Evolutionary conservation across 2,888 invertebrate genomes (phyloP).

Genomic region (Liopterus haemorrhoidalis): DNA sequence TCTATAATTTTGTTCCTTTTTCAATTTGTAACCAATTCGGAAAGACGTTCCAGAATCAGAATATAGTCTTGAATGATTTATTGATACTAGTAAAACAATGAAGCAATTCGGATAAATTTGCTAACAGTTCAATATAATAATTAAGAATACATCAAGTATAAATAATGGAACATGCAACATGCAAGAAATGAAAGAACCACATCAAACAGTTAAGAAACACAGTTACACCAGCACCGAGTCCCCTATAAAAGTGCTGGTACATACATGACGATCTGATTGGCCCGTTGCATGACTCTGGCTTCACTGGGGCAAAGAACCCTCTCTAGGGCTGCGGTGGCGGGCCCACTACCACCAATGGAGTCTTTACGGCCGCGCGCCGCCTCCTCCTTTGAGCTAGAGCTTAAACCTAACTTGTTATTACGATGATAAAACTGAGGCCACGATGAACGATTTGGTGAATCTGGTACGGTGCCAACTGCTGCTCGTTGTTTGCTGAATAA

Average conservation of each 20-base stretch:
- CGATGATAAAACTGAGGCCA: constrained; percentile 52
- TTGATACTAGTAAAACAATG: too few species aligned
- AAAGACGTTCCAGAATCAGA: too few species aligned
- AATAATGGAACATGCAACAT: too few species aligned
- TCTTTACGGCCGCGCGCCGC: constrained; percentile 42
- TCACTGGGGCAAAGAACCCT: constrained; percentile 63
- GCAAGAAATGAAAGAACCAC: too few species aligned
- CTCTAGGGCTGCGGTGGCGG: constrained; percentile 50
- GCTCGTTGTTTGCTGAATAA: constrained; percentile 45
- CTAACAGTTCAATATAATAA: too few species aligned
- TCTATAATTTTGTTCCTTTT: too few species aligned
- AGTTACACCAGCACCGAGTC: neutral
- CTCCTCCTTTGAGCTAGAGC: constrained; percentile 28
- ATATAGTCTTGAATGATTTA: too few species aligned
- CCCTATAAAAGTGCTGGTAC: constrained; percentile 47
- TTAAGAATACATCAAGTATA: too few species aligned
- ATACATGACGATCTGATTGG: constrained; percentile 84
- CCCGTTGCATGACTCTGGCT: constrained; percentile 76
- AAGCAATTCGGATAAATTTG: too few species aligned
- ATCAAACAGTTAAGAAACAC: neutral
- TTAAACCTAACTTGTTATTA: constrained; percentile 25
- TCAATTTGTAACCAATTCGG: too few species aligned
- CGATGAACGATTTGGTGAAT: constrained; percentile 52
- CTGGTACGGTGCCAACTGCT: constrained; percentile 38
- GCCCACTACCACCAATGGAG: constrained; percentile 33